Conservation (phyloP, 1,140 invertebrate genomes). For the Stenopsyche tienmushanensis region DNA sequence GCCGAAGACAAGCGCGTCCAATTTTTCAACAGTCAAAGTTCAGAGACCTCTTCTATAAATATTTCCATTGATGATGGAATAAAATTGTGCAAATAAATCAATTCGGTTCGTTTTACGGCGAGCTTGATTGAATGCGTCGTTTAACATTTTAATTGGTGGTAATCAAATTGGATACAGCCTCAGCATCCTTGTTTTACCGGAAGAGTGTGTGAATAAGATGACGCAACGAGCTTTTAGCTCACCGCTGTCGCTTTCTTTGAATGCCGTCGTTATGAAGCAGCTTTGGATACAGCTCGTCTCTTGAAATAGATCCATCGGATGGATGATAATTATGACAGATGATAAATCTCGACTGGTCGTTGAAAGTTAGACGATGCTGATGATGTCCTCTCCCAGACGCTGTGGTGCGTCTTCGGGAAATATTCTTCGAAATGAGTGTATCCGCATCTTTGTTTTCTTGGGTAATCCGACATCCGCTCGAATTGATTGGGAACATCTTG, state of each 20-base stretch:
- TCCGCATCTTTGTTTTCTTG: background rate
- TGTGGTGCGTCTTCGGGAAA: background rate
- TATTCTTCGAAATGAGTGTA: background rate
- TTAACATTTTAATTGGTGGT: background rate
- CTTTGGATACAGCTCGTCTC: slow-evolving; percentile 3
- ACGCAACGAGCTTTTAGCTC: background rate
- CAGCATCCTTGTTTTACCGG: no score
- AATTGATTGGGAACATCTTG: no score
- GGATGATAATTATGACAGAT: slow-evolving; percentile 37
- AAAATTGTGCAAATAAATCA: background rate
- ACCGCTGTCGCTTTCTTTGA: background rate
- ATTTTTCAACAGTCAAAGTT: no score
- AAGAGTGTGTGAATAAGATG: background rate
- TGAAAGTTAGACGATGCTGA: background rate
- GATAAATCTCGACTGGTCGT: slow-evolving; percentile 29
- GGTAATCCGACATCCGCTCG: background rate
- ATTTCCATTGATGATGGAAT: background rate
- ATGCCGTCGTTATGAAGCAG: background rate
- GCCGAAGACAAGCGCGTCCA: no score
- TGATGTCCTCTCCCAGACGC: background rate
- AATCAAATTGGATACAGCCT: background rate
- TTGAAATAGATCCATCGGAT: slow-evolving; percentile 33
- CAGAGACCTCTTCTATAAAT: no score
- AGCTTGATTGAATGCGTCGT: background rate
- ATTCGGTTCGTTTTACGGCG: background rate